These are phyloP conservation scores for Nettapus auritus DNA, from an alignment of 2,113 vertebrate genomes.

Conservation along the genomic window DNA sequence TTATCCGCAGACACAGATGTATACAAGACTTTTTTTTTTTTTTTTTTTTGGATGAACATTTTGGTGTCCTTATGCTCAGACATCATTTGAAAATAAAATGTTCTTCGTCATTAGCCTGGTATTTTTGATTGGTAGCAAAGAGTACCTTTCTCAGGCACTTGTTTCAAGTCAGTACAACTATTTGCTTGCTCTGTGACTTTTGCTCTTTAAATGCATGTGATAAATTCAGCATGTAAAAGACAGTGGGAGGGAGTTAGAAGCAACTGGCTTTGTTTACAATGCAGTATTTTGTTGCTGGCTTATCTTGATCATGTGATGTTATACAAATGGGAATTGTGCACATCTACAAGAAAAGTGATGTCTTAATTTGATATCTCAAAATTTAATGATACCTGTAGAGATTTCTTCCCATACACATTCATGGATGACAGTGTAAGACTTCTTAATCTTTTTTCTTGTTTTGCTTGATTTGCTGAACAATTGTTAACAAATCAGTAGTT, in stretches of 20 bases:
- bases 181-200: background rate
- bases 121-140: background rate
- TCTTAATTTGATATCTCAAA: background rate
- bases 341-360: background rate
- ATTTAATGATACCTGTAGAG: background rate
- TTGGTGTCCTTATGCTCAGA: background rate
- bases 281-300: background rate
- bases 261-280: background rate
- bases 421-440: background rate
- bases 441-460: background rate
- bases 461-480: background rate
- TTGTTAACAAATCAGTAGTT: background rate
- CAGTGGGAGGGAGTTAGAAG: background rate
- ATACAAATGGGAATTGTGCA: background rate
- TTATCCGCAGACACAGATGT: background rate
- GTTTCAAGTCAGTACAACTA: background rate
- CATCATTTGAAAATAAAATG: background rate
- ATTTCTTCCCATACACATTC: background rate
- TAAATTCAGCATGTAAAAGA: background rate
- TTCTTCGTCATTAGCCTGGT: background rate
- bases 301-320: background rate
- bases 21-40: background rate
- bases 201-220: background rate
- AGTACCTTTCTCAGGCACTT: background rate
- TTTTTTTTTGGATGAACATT: background rate